phyloP scores from a whole-genome alignment of 37 sponge, comb jelly and placozoan species.

The Bolinopsis microptera region DNA sequence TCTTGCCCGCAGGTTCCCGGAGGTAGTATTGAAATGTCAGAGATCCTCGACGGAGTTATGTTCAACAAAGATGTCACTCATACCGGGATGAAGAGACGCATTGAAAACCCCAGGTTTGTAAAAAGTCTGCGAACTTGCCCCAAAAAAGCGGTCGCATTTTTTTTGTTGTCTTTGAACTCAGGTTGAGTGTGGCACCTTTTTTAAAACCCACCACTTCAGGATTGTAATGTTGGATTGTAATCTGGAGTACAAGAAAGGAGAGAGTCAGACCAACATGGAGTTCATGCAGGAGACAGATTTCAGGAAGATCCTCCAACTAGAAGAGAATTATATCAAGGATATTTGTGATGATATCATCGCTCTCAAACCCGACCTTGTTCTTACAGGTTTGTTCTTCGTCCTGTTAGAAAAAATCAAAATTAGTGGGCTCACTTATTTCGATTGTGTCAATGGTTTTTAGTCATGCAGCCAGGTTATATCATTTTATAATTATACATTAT shows the following conservation, averaged over 20 bases:
- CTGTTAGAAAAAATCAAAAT: neutral
- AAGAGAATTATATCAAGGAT: constrained; percentile 87
- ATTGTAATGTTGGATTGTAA: constrained; percentile 92
- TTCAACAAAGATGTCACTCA: constrained; percentile 97
- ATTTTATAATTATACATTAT: neutral
- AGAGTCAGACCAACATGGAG: constrained; percentile 75
- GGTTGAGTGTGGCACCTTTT: too few relatives aligned
- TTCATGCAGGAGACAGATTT: constrained; percentile 68
- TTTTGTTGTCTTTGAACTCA: too few relatives aligned
- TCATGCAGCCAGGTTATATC: too few relatives aligned
- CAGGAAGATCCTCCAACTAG: constrained; percentile 80
- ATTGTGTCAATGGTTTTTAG: too few relatives aligned
- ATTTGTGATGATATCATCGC: constrained; percentile 91
- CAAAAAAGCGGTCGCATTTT: too few relatives aligned
- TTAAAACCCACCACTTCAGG: constrained; percentile 67
- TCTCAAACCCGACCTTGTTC: constrained; percentile 92
- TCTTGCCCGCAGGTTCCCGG: constrained; percentile 82
- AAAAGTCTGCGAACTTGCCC: too few relatives aligned
- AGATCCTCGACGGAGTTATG: constrained; percentile 89
- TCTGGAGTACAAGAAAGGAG: constrained; percentile 99
- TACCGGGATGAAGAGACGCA: constrained; percentile 86
- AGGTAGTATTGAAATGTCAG: constrained; percentile 86
- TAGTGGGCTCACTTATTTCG: too few relatives aligned
- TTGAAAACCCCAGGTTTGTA: constrained; percentile 43
- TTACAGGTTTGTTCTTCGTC: constrained; percentile 75